phyloP scores from a whole-genome alignment of 2,888 invertebrate species.

The Xestoiulus laeticollis region DNA sequence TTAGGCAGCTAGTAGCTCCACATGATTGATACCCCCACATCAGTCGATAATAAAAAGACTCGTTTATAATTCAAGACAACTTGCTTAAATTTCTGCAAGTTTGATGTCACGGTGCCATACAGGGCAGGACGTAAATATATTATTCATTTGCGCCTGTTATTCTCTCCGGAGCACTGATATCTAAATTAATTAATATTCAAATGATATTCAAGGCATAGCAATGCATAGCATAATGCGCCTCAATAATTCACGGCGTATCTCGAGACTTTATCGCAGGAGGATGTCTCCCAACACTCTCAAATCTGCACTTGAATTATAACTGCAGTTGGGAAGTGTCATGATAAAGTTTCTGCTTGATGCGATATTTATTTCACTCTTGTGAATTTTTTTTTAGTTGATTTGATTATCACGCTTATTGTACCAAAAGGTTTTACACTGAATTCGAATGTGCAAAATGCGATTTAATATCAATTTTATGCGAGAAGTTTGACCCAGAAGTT shows the following conservation, averaged over 20 bases:
- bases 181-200: constrained; percentile 9
- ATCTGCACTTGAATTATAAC: constrained; percentile 9
- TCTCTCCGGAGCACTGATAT: neutral
- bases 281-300: neutral
- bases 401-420: neutral
- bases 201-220: neutral
- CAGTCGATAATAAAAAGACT: neutral
- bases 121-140: constrained; percentile 1
- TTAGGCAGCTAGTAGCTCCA: too few species aligned
- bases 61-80: neutral
- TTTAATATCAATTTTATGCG: neutral
- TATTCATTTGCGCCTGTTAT: neutral
- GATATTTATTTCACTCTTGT: neutral
- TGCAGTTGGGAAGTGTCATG: neutral
- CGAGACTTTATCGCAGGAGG: neutral
- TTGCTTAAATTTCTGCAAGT: neutral
- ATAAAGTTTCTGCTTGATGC: neutral
- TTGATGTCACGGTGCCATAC: neutral
- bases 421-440: too few species aligned
- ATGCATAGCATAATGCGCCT: neutral
- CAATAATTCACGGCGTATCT: neutral
- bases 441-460: neutral
- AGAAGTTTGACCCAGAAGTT: too few species aligned
- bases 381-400: neutral
- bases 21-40: neutral